These are phyloP conservation scores for Toxotes chatareus DNA, from an alignment of 2,113 vertebrate genomes.

Conservation along the genomic window DNA sequence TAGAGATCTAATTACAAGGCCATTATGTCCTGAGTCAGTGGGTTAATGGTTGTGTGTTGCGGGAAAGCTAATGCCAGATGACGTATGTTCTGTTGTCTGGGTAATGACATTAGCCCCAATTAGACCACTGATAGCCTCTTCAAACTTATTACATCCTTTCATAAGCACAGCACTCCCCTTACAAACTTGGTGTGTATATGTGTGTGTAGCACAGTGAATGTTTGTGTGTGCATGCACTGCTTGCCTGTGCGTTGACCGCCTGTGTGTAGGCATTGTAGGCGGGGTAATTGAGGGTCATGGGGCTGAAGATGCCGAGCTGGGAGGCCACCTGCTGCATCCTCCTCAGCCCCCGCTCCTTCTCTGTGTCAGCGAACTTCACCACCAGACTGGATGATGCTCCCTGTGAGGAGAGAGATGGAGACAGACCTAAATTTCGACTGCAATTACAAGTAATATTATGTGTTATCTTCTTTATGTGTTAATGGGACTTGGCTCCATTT, in stretches of 20 bases:
- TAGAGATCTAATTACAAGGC: slow-evolving; percentile 85
- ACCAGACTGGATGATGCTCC: slow-evolving; percentile 94
- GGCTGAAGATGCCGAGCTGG: slow-evolving; percentile 93
- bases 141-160: slow-evolving; percentile 82
- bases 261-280: slow-evolving; percentile 94
- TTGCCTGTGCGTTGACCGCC: slow-evolving; percentile 87
- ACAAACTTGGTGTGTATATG: slow-evolving; percentile 41
- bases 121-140: slow-evolving; percentile 82
- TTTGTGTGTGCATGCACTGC: slow-evolving; percentile 34
- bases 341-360: slow-evolving; percentile 92
- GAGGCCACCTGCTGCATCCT: slow-evolving; percentile 94
- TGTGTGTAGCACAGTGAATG: slow-evolving; percentile 14
- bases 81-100: slow-evolving; percentile 82
- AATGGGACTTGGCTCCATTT: slow-evolving; percentile 9
- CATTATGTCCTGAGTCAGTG: slow-evolving; percentile 81
- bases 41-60: slow-evolving; percentile 83
- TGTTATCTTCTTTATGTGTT: slow-evolving; percentile 6
- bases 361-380: slow-evolving; percentile 94
- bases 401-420: slow-evolving; percentile 70
- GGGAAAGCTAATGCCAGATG: slow-evolving; percentile 83
- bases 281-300: slow-evolving; percentile 92
- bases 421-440: slow-evolving; percentile 28
- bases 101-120: slow-evolving; percentile 80
- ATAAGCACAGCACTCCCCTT: slow-evolving; percentile 71
- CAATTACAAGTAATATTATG: slow-evolving; percentile 23